Conservation (phyloP, 1,140 invertebrate species). For the Drosophila fuyamai region DNA sequence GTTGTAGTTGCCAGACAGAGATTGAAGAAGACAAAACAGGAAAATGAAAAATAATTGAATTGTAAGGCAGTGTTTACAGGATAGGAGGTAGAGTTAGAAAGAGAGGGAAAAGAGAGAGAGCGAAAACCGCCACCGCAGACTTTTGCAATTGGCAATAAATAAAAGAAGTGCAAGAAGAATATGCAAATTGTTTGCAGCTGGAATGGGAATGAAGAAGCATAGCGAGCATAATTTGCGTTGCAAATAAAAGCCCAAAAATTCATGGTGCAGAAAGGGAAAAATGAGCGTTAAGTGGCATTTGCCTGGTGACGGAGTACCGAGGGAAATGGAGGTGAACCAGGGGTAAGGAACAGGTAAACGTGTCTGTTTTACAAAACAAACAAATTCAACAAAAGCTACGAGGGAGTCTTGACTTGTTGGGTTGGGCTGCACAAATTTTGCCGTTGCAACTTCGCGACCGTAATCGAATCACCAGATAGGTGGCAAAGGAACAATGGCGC, state of each 20-base stretch:
- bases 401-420: background rate
- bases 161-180: constrained; percentile 38
- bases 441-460: constrained; percentile 60
- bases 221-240: constrained; percentile 69
- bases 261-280: constrained; percentile 56
- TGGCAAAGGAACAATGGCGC: constrained; percentile 58
- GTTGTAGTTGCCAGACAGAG: constrained; percentile 51
- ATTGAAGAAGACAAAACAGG: constrained; percentile 76
- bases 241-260: constrained; percentile 73
- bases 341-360: constrained; percentile 38
- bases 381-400: constrained; percentile 44
- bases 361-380: constrained; percentile 80
- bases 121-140: constrained; percentile 56
- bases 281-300: constrained; percentile 74
- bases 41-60: constrained; percentile 82
- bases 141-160: constrained; percentile 75
- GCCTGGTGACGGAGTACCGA: constrained; percentile 36
- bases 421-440: constrained; percentile 59
- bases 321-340: background rate
- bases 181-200: constrained; percentile 60
- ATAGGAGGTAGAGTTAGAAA: constrained; percentile 14
- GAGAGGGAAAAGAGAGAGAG: constrained; percentile 22
- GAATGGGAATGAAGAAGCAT: constrained; percentile 21
- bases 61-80: constrained; percentile 67
- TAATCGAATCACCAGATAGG: constrained; percentile 71